phyloP scores from a whole-genome alignment of 2,797 vertebrate genomes.

The Trematomus bernacchii region DNA sequence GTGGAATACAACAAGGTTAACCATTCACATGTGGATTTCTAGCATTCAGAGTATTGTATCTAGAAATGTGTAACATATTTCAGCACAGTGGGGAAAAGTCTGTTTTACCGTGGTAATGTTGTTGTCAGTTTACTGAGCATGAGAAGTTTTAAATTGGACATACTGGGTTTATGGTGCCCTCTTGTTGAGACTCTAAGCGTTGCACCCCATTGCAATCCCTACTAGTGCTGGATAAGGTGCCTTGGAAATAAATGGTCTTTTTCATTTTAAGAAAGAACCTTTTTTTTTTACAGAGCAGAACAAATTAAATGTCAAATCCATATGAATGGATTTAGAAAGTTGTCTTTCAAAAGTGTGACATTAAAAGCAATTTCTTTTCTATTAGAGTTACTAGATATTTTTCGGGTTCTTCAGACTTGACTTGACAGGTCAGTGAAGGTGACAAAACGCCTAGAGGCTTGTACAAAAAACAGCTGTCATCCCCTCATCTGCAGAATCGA shows the following conservation, averaged over 20 bases:
- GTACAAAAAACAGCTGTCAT: conserved; percentile 61
- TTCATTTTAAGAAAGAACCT: conserved; percentile 21
- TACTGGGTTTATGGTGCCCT: conserved; percentile 63
- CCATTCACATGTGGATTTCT: conserved; percentile 43
- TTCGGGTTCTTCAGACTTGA: conserved; percentile 40
- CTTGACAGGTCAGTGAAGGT: conserved; percentile 68
- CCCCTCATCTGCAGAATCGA: conserved; percentile 50
- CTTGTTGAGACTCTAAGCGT: conserved; percentile 66
- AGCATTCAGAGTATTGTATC: conserved; percentile 27
- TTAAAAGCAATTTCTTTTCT: conserved; percentile 58
- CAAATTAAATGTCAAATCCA: conserved; percentile 44
- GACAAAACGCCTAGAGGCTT: conserved; percentile 64
- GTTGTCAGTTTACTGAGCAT: conserved; percentile 31
- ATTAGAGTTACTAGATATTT: conserved; percentile 52
- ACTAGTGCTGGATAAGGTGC: neutral
- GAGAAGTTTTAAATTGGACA: conserved; percentile 16
- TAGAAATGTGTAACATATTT: conserved; percentile 28
- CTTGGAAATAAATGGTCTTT: conserved; percentile 14
- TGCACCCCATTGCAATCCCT: conserved; percentile 26
- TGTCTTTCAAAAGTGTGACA: conserved; percentile 35
- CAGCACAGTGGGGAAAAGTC: conserved; percentile 14
- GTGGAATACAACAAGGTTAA: conserved; percentile 59
- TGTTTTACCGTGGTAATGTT: conserved; percentile 28
- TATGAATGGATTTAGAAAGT: conserved; percentile 24
- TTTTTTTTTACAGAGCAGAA: conserved; percentile 16